Conservation (phyloP, 1,140 invertebrate genomes). For the Drosophila bifasciata region DNA sequence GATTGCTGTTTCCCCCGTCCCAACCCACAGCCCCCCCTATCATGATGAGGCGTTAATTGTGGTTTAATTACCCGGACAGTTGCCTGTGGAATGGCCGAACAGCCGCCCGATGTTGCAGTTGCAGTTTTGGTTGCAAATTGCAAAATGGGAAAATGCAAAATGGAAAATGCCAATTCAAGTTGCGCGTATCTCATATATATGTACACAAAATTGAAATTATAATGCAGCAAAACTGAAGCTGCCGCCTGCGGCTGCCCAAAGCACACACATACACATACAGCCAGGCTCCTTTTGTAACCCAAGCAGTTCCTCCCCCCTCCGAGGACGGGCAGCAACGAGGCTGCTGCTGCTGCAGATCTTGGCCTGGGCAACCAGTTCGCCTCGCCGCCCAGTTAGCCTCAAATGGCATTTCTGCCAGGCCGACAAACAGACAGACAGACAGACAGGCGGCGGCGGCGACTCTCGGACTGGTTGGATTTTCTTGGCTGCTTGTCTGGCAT, state of each 20-base stretch:
- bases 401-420: slow-evolving; percentile 66
- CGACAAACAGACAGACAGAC: slow-evolving; percentile 24
- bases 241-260: slow-evolving; percentile 33
- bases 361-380: slow-evolving; percentile 44
- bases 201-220: slow-evolving; percentile 75
- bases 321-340: slow-evolving; percentile 19
- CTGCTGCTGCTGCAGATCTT: slow-evolving; percentile 22
- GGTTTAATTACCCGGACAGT: slow-evolving; percentile 67
- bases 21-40: too few relatives aligned
- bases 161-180: slow-evolving; percentile 75
- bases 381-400: slow-evolving; percentile 52
- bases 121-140: slow-evolving; percentile 42
- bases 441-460: slow-evolving; percentile 30
- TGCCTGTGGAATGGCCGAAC: slow-evolving; percentile 7
- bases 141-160: slow-evolving; percentile 70
- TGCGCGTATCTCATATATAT: slow-evolving; percentile 70
- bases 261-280: not conserved
- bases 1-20: not conserved
- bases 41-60: slow-evolving; percentile 65
- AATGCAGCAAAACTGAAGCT: slow-evolving; percentile 52
- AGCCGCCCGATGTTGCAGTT: slow-evolving; percentile 20
- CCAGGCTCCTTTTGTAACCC: slow-evolving; percentile 72
- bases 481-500: slow-evolving; percentile 50
- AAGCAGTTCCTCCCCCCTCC: slow-evolving; percentile 51
- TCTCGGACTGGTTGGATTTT: slow-evolving; percentile 66